phyloP scores from a whole-genome alignment of 2,888 invertebrate species.

The Steinernema scapterisci region DNA sequence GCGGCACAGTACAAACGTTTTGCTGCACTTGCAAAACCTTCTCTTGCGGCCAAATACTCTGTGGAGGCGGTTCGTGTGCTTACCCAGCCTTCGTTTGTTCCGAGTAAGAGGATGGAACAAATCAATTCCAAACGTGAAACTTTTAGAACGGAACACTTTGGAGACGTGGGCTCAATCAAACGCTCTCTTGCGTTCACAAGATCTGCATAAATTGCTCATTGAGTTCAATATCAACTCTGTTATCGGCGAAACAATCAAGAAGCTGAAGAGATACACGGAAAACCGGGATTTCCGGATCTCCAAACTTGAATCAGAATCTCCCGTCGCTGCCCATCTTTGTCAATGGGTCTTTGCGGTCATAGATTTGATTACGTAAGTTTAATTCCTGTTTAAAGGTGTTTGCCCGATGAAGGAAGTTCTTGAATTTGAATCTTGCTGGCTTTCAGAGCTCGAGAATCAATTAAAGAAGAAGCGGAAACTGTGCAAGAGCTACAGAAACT shows the following conservation, averaged over 20 bases:
- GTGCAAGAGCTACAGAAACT: background rate
- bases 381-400: no score
- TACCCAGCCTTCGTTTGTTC: slow-evolving; percentile 36
- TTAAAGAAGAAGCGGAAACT: background rate
- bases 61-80: slow-evolving; percentile 40
- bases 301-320: slow-evolving; percentile 45
- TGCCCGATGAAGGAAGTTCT: no score
- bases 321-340: slow-evolving; percentile 42
- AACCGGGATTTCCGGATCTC: slow-evolving; percentile 49
- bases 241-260: slow-evolving; percentile 42
- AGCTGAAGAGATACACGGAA: slow-evolving; percentile 46
- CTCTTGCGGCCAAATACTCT: slow-evolving; percentile 36
- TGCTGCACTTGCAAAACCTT: slow-evolving; percentile 40
- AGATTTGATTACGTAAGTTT: slow-evolving; percentile 39
- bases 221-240: slow-evolving; percentile 39
- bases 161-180: slow-evolving; percentile 52
- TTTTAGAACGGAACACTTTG: slow-evolving; percentile 49
- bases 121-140: background rate
- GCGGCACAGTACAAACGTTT: slow-evolving; percentile 39
- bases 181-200: slow-evolving; percentile 41
- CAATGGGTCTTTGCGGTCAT: slow-evolving; percentile 41
- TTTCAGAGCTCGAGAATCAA: background rate
- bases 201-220: slow-evolving; percentile 34
- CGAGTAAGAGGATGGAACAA: slow-evolving; percentile 28
- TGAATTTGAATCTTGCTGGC: background rate